Conservation (phyloP, 2,888 invertebrate genomes). For the Agriopis aurantiaria region DNA sequence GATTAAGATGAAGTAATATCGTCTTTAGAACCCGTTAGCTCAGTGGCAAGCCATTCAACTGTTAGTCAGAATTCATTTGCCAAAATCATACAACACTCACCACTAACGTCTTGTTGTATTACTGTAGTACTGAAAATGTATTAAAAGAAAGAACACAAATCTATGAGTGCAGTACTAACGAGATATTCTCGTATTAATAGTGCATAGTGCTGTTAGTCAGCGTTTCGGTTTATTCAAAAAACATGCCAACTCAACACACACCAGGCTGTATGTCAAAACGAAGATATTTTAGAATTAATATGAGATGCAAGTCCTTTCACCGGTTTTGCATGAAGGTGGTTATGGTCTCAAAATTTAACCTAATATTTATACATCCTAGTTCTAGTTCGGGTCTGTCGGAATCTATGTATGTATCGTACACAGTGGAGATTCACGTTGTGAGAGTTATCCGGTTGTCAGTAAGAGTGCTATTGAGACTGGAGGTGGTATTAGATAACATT, state of each 20-base stretch:
- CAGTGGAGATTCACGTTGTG: conserved; percentile 69
- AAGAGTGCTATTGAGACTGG: conserved; percentile 65
- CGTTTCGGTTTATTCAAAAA: conserved; percentile 63
- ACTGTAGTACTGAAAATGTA: conserved; percentile 81
- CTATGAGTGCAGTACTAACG: conserved; percentile 76
- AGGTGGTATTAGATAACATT: conserved; percentile 64
- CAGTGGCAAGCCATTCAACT: conserved; percentile 60
- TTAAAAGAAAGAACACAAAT: conserved; percentile 77
- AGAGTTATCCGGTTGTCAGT: conserved; percentile 49
- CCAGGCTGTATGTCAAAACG: conserved; percentile 79
- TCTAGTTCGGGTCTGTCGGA: conserved; percentile 46
- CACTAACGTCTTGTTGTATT: conserved; percentile 81
- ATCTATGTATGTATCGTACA: conserved; percentile 77
- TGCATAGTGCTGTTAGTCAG: conserved; percentile 85
- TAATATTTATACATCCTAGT: conserved; percentile 47
- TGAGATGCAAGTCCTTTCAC: conserved; percentile 65
- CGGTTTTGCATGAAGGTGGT: conserved; percentile 59
- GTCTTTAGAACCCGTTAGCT: conserved; percentile 53
- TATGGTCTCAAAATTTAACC: conserved; percentile 56
- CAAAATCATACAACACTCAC: conserved; percentile 84
- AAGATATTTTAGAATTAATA: conserved; percentile 75
- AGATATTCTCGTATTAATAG: conserved; percentile 69
- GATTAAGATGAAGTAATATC: conserved; percentile 31
- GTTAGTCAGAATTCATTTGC: conserved; percentile 76
- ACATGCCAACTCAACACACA: conserved; percentile 82